Base-by-base conservation (phyloP, 2,797 vertebrate species). In the Hemitrygon akajei region DNA sequence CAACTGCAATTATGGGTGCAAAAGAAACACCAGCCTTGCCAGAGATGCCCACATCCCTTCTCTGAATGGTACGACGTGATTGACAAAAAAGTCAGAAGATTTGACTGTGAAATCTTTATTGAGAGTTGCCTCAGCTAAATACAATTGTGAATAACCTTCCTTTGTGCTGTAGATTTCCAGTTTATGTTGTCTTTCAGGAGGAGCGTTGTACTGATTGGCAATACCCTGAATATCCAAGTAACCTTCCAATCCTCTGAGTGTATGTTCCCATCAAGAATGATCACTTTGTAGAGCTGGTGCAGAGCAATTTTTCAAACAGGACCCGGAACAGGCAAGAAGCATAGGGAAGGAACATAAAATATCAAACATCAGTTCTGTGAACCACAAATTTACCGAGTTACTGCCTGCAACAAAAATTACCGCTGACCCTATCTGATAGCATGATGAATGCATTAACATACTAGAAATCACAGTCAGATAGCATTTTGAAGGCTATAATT, bases 401-500 rank as follows among this genome's bases (percentile, higher is more conserved):
- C 86, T 22, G 34, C 58, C 58, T 87, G 3, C 18, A 37, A 2
- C 18, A 66, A 66, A 3, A 37, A 69, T 37, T 89, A 12, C 63
- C 37, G 84, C 60, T 87, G 58, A 89, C n/a, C 63, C 63, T 69
- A 30, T 69, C 86, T 89, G 63, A 63, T 89, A 0, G 9, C 60
- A 66, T 6, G 20, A 18, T 37, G 63, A 89, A 37, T 89, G 60
- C 7, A 89, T 89, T 63, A 66, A 22, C 60, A 18, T 18, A 66
- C 60, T 7, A 66, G n/a, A 22, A 89, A 66, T 69, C 86, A 37
- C 63, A 69, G n/a, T 37, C 60, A 69, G 86, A 69, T 89, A 37
- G n/a, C 63, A 66, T 89, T 89, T 25, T 66, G 60, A 89, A 89
- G 86, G 18, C 63, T 89, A 22, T 69, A 89, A 89, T 89, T 89